Conservation (phyloP, 2,888 invertebrate species). For the Anthrax anthrax region DNA sequence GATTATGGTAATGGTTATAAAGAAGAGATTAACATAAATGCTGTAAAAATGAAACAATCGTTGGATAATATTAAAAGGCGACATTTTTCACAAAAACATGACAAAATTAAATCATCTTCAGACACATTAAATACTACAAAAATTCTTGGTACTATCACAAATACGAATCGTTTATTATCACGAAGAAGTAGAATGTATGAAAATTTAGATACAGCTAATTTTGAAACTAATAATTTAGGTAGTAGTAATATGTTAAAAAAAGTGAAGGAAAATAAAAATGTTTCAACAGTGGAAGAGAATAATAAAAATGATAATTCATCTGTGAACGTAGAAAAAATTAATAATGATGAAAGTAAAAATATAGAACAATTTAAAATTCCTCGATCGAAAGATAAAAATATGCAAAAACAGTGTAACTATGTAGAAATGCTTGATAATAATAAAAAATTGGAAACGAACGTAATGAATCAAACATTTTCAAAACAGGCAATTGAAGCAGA, state of each 20-base stretch:
- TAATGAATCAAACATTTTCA: background rate
- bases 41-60: background rate
- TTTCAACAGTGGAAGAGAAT: background rate
- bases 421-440: background rate
- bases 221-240: background rate
- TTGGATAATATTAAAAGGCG: background rate
- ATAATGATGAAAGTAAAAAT: too few relatives aligned
- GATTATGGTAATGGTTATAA: background rate
- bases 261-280: too few relatives aligned
- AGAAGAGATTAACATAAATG: background rate
- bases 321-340: too few relatives aligned
- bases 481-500: background rate
- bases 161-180: background rate
- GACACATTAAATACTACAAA: too few relatives aligned
- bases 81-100: background rate
- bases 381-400: too few relatives aligned
- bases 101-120: background rate
- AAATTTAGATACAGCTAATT: background rate
- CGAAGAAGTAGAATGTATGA: background rate
- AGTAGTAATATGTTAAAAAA: too few relatives aligned
- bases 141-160: background rate
- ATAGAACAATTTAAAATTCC: too few relatives aligned
- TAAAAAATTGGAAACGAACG: background rate
- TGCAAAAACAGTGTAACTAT: too few relatives aligned
- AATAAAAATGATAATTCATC: background rate